Evolutionary conservation across 2,113 vertebrate species (phyloP), one percentile per base, ranked within the genome.

Genomic region (Chaetorhynchus papuensis): DNA sequence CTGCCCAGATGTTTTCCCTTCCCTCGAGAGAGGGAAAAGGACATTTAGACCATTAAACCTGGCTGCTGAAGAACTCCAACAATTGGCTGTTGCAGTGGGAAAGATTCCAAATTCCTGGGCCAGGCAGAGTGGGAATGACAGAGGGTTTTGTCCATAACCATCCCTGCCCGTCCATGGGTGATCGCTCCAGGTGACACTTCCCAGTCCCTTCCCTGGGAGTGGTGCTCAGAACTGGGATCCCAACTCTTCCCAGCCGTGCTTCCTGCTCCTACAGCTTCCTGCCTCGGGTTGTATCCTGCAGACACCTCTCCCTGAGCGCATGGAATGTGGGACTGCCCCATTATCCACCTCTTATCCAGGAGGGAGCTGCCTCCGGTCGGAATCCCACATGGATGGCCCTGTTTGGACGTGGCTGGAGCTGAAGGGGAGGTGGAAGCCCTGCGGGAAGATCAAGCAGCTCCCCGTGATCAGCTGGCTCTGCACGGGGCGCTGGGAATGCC

Each of bases 341-440:
- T 64, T 37, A 50, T 5, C 59, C 53, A 20, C 0, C 0, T 19
- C 75, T 39, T 23, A 31, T 1, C 49, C 80, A 21, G 0, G 2
- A 70, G 42, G 47, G 37, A 83, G 31, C 18, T 65, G 56, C 41
- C 7, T 6, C 16, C 0, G 10, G 31, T 10, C 17, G 13, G 19
- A 35, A 19, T 45, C 53, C 69, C 37, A 13, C 44, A 8, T 0
- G 41, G 44, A 11, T 60, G 47, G 53, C 22, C 26, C 52, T 14
- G 4, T 61, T 57, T 15, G 35, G 49, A 15, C 30, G 6, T 7
- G 33, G 21, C 6, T 19, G 33, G 59, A 74, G 30, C 35, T 65
- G 66, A 77, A 30, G 54, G 10, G 31, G 45, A 64, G 45, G 33
- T 60, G 44, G 63, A 52, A 83, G 53, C 30, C 22, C 15, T 39